Evolutionary conservation across 2,797 vertebrate genomes (phyloP).

Genomic region (Chiloscyllium punctatum): DNA sequence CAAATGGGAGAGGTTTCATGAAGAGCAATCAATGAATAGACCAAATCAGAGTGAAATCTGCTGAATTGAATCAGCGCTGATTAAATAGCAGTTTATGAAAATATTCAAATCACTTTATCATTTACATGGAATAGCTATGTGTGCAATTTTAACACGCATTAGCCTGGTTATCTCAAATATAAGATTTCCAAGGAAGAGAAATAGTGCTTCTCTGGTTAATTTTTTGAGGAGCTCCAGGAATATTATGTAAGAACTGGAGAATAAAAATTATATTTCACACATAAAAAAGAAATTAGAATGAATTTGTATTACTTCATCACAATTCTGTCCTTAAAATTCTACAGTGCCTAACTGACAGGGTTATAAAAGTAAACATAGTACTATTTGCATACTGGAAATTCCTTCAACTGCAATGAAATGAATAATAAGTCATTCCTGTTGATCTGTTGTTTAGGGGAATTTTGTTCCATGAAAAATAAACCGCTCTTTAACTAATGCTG

Average conservation of each 20-base stretch:
- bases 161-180: not conserved
- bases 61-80: not conserved
- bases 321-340: not conserved
- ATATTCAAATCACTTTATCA: conserved; percentile 12
- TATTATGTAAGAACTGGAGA: not conserved
- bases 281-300: not conserved
- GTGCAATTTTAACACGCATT: not conserved
- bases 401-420: not conserved
- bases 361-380: not conserved
- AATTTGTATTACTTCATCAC: not conserved
- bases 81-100: not conserved
- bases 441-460: not conserved
- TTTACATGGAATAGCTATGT: not conserved
- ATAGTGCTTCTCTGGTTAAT: not conserved
- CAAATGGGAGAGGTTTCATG: not conserved
- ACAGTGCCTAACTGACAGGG: not conserved
- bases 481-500: not conserved
- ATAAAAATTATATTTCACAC: not conserved
- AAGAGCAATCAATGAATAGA: not conserved
- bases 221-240: not conserved
- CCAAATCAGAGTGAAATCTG: not conserved
- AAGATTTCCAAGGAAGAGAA: not conserved
- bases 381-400: not conserved
- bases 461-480: not conserved
- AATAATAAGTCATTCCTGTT: not conserved